Evolutionary conservation across 2,888 invertebrate species (phyloP).

Genomic region (Cordilura impudica): DNA sequence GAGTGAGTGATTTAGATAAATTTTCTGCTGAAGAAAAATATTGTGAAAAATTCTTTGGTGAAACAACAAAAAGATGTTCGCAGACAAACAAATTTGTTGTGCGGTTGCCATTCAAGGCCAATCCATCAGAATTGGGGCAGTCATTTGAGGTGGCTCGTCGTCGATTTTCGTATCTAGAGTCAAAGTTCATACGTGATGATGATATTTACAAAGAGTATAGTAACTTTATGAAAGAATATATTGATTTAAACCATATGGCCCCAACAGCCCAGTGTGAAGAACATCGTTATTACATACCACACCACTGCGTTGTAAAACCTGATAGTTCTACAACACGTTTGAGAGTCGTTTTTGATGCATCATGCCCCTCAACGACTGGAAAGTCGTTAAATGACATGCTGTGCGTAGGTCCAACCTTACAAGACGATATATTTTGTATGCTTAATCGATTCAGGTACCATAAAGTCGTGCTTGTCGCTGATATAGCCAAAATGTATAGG

Average conservation of each 20-base stretch:
- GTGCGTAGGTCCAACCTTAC: conserved; percentile 32
- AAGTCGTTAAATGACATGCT: conserved; percentile 39
- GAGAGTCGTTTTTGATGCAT: conserved; percentile 42
- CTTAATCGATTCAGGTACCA: too few relatives aligned
- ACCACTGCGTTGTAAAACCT: conserved; percentile 49
- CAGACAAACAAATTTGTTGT: conserved; percentile 37
- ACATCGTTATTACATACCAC: conserved; percentile 19
- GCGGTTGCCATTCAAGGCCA: conserved; percentile 32
- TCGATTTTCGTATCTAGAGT: neutral
- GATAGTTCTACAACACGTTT: conserved; percentile 39
- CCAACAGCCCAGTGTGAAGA: neutral
- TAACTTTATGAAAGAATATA: conserved; percentile 6
- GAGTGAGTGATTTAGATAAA: too few relatives aligned
- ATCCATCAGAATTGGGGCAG: neutral
- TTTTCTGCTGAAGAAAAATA: conserved; percentile 31
- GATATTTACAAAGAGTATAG: neutral
- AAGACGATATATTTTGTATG: too few relatives aligned
- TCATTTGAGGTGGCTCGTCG: conserved; percentile 13
- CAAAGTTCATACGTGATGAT: neutral
- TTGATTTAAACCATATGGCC: neutral
- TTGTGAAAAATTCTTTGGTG: conserved; percentile 37
- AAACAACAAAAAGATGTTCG: conserved; percentile 8
- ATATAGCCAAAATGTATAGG: conserved; percentile 51
- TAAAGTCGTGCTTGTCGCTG: conserved; percentile 32
- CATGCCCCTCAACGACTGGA: conserved; percentile 11